Evolutionary conservation across 2,888 invertebrate species (phyloP), one percentile per base, ranked within the genome.

Genomic region (Dione juno): DNA sequence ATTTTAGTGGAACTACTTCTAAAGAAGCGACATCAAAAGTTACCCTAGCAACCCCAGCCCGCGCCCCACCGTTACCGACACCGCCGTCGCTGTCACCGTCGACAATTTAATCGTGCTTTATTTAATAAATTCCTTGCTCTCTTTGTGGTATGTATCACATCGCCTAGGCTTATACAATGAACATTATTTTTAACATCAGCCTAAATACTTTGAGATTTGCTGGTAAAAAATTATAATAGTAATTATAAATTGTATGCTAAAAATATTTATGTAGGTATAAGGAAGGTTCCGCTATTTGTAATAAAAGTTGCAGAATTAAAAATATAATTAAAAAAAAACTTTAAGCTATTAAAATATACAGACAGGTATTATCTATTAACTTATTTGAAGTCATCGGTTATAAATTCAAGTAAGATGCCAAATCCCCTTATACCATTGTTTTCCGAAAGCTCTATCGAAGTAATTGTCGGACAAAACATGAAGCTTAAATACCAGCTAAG

Each of bases 111-210:
- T 57, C 54, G 37, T 10, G 16, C 11, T 57, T 57, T 11, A 57
- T 57, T 57, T 57, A 57, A 57, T 57, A 57, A n/a, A 57, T 16
- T 16, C 54, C 37, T 57, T 16, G 37, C 37, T 57, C 54, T 57
- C 54, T 37, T 57, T 57, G 54, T 57, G n/a, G 54, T 9, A 9
- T 14, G 35, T 35, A 35, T 35, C 35, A 37, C 16, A 10, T 54
- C 35, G 37, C n/a, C 37, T 37, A 37, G n/a, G 35, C 37, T 16
- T 37, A n/a, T 57, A 57, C 6, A 37, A 57, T 37, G 37, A 1
- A 54, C 14, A 54, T 35, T n/a, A 35, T 54, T 54, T 54, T 54
- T 54, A n/a, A 54, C 35, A 54, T 54, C 35, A 54, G 10, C 54
- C 35, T 37, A 57, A 37, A 16, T 57, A 57, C 37, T 57, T 37